Base-by-base conservation (phyloP, 1,140 invertebrate species). In the Drosophila ogumai region DNA sequence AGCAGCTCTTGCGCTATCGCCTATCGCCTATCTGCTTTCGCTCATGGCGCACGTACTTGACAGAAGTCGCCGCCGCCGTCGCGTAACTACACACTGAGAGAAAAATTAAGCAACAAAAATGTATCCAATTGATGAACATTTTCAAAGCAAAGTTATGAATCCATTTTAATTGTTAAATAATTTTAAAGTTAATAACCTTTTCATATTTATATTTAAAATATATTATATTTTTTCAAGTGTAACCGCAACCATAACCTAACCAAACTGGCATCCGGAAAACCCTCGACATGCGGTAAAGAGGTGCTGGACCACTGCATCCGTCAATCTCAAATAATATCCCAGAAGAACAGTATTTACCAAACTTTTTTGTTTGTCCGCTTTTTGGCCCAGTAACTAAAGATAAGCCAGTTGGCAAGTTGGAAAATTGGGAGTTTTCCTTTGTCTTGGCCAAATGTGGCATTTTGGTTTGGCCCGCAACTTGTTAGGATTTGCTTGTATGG, bases 401-500 rank as follows among this genome's bases (percentile, higher is more conserved):
- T 75, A 75, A 75, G 72, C 68, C 72, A 61, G 50, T 54, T 54
- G 52, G 32, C 52, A 54, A 54, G 52, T 38, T 38, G 52, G 52
- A 25, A 50, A 47, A 65, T 38, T 38, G 36, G 56, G 38, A 61
- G 55, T 59, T 64, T 46, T 17, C 25, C 19, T 41, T 25, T 43
- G 66, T 44, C 34, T 43, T 60, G 32, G 44, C 58, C 65, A 67
- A 63, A 66, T 66, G 56, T 38, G 40, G 31, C 31, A 31, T 25
- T 31, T 17, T 38, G 19, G 25, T 64, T 43, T 64, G 15, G 34
- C 56, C 78, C 59, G 61, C 71, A 87, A 88, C 82, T 87, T 87
- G 82, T 88, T 87, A 67, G 76, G 71, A 87, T 87, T 87, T 86
- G 54, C 28, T 54, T 72, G 79, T 28, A 6, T 55, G 75, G 63